Conservation (phyloP, 2,797 vertebrate genomes). For the Rhadinocentrus ornatus region DNA sequence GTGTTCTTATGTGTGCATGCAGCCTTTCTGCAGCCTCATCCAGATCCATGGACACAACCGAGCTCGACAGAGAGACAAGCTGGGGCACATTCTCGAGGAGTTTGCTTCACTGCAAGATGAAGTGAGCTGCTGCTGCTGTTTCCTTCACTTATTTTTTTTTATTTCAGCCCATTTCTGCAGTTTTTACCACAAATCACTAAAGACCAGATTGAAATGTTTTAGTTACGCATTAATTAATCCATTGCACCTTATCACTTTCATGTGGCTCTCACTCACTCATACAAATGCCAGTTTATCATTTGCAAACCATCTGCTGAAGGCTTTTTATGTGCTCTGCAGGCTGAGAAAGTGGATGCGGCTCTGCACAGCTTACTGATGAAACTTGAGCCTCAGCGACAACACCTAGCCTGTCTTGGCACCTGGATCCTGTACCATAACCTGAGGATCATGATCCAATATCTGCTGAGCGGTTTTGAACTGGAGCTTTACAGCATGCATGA, state of each 20-base stretch:
- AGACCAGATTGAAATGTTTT: neutral
- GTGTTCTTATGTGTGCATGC: constrained; percentile 26
- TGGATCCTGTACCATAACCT: constrained; percentile 99
- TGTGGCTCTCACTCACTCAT: neutral
- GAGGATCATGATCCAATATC: constrained; percentile 98
- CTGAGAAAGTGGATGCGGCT: constrained; percentile 97
- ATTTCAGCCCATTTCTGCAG: neutral
- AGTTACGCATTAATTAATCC: neutral
- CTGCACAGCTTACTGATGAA: constrained; percentile 97
- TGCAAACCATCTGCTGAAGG: neutral
- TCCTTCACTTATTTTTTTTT: neutral
- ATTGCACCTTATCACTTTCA: neutral
- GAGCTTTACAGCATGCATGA: constrained; percentile 99
- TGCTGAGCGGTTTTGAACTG: constrained; percentile 97
- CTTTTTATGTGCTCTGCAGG: constrained; percentile 74
- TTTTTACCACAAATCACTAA: neutral
- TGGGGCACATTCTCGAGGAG: constrained; percentile 98
- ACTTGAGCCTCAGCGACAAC: constrained; percentile 96
- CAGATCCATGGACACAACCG: constrained; percentile 99
- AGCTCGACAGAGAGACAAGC: constrained; percentile 97
- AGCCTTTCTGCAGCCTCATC: constrained; percentile 98
- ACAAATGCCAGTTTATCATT: neutral
- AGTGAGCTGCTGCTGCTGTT: constrained; percentile 75
- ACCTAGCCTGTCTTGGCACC: constrained; percentile 95
- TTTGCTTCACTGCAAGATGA: constrained; percentile 98